Conservation (phyloP, 2,113 vertebrate species). For the Leptobrachium ailaonicum region DNA sequence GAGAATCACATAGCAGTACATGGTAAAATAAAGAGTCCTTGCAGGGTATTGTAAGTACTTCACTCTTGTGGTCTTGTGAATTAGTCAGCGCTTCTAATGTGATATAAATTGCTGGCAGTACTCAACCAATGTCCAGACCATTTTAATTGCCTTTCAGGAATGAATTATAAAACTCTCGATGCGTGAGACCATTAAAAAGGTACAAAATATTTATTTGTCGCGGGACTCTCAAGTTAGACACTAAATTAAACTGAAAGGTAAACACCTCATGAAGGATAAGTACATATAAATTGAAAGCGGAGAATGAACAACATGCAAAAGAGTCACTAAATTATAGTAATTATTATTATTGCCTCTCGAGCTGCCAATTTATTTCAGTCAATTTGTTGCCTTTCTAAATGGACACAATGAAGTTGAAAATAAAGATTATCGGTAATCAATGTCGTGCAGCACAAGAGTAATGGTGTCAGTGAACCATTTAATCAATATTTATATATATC, state of each 20-base stretch:
- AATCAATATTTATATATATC: conserved; percentile 39
- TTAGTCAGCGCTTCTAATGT: no score
- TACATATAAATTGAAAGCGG: conserved; percentile 17
- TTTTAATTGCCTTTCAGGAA: neutral
- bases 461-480: conserved; percentile 30
- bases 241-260: neutral
- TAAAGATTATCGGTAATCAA: conserved; percentile 47
- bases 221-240: neutral
- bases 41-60: no score
- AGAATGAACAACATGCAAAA: conserved; percentile 23
- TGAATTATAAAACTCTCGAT: neutral
- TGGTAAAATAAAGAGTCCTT: no score
- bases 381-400: conserved; percentile 42
- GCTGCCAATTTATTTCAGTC: conserved; percentile 34
- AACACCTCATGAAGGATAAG: conserved; percentile 11
- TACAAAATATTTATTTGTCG: neutral
- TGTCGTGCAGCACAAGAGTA: conserved; percentile 27
- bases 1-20: no score
- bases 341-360: conserved; percentile 33
- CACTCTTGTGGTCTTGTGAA: no score
- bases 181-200: neutral
- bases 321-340: conserved; percentile 38
- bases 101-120: no score
- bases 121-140: no score
- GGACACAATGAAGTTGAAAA: conserved; percentile 45